phyloP scores from a whole-genome alignment of 92 coral and sea anemone genomes.

The Bergia sp. region DNA sequence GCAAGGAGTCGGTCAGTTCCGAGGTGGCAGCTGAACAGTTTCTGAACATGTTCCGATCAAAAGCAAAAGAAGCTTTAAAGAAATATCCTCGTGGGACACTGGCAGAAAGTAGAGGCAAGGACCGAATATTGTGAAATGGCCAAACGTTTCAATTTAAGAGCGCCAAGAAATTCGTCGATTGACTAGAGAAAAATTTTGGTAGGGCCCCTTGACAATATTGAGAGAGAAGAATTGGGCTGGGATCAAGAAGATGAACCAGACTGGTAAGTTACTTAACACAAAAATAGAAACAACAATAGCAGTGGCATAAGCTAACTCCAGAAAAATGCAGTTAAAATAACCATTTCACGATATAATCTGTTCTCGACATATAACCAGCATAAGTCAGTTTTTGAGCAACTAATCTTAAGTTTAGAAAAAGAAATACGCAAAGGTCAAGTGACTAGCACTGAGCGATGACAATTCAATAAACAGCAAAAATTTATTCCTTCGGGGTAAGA shows the following conservation, averaged over 20 bases:
- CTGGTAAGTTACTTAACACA: not conserved
- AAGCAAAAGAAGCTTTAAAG: not conserved
- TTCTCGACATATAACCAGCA: not conserved
- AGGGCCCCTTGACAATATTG: not conserved
- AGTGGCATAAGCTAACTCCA: not conserved
- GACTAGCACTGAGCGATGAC: not conserved
- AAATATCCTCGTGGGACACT: not conserved
- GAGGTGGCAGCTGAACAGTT: not conserved
- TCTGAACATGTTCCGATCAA: not conserved
- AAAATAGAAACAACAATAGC: not conserved
- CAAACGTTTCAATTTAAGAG: not conserved
- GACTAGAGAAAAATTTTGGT: not conserved
- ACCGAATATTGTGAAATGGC: not conserved
- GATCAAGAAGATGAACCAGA: not conserved
- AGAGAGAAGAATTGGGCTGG: not conserved
- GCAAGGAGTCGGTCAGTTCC: not conserved
- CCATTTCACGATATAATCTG: not conserved
- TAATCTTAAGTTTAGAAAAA: not conserved
- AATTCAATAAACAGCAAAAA: not conserved
- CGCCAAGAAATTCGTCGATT: not conserved
- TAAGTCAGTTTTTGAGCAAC: not conserved
- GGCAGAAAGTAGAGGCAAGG: not conserved
- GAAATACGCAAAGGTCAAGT: not conserved
- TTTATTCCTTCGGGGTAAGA: not conserved
- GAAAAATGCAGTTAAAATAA: not conserved